Percentiles rank a stretch among this genome's conserved stretches.
Evolutionary conservation across 2,888 invertebrate genomes (phyloP).

Genomic region (Rapana venosa): DNA sequence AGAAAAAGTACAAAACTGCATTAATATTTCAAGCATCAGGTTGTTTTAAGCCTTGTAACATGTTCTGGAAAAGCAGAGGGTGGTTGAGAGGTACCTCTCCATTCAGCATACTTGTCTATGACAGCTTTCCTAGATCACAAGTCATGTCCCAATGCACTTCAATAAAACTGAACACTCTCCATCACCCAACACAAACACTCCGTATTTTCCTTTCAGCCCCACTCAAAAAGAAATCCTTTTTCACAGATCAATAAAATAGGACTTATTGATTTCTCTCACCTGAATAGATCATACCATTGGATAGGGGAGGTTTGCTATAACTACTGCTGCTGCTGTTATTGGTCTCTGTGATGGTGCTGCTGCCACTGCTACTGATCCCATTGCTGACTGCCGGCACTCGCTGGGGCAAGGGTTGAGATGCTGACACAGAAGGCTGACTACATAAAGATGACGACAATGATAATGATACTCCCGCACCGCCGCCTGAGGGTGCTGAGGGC

Average conservation of each 20-base stretch:
- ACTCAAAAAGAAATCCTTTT: background rate
- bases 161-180: too few relatives aligned
- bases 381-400: conserved; percentile 36
- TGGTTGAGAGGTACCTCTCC: too few relatives aligned
- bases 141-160: too few relatives aligned
- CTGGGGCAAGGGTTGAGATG: conserved; percentile 5
- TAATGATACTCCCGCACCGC: conserved; percentile 16
- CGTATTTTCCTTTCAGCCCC: too few relatives aligned
- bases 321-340: conserved; percentile 37
- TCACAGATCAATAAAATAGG: background rate
- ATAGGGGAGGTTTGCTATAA: conserved; percentile 35
- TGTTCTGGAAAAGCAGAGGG: too few relatives aligned
- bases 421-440: conserved; percentile 21
- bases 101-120: too few relatives aligned
- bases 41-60: too few relatives aligned
- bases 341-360: conserved; percentile 14
- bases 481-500: conserved; percentile 44
- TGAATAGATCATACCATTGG: conserved; percentile 42
- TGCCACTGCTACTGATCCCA: conserved; percentile 26
- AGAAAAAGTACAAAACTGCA: too few relatives aligned
- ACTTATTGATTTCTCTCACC: background rate
- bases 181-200: too few relatives aligned
- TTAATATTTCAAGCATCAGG: too few relatives aligned
- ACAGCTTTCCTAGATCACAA: too few relatives aligned
- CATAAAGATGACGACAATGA: background rate